phyloP scores from a whole-genome alignment of 1,140 invertebrate species.

The Drosophila bocqueti region DNA sequence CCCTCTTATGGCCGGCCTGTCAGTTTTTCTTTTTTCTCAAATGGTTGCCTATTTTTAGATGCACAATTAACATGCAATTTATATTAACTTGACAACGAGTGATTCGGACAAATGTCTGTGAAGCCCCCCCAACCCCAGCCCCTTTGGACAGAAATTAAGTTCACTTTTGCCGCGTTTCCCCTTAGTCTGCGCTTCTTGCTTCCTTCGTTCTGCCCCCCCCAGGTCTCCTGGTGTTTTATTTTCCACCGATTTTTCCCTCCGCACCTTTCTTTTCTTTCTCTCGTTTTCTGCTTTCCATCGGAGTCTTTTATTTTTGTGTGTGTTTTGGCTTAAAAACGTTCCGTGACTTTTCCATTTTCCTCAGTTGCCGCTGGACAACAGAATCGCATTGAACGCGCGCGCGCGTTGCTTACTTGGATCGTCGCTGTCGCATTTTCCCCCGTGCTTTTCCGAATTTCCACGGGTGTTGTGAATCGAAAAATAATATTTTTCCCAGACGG shows the following conservation, averaged over 20 bases:
- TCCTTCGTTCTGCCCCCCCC: slow-evolving; percentile 10
- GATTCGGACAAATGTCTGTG: slow-evolving; percentile 33
- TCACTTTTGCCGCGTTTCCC: slow-evolving; percentile 33
- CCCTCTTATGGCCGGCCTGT: slow-evolving; percentile 36
- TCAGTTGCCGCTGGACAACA: slow-evolving; percentile 71
- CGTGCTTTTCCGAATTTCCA: slow-evolving; percentile 1
- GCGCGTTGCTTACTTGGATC: slow-evolving; percentile 6
- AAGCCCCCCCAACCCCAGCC: slow-evolving; percentile 1
- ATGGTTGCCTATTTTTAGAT: slow-evolving; percentile 56
- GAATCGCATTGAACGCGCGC: slow-evolving; percentile 57
- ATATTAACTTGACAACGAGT: slow-evolving; percentile 51
- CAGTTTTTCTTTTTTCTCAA: slow-evolving; percentile 6
- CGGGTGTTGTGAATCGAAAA: background rate
- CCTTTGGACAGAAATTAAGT: slow-evolving; percentile 49
- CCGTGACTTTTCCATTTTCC: slow-evolving; percentile 64
- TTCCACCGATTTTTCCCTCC: slow-evolving; percentile 28
- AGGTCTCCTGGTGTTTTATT: slow-evolving; percentile 3
- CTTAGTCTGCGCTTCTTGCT: background rate
- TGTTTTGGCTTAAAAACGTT: slow-evolving; percentile 49
- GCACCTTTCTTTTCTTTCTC: background rate
- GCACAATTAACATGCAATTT: slow-evolving; percentile 77
- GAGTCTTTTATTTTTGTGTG: slow-evolving; percentile 4
- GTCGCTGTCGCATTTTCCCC: background rate
- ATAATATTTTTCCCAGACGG: slow-evolving; percentile 18
- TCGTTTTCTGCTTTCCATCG: slow-evolving; percentile 8